Percentiles rank a stretch among this genome's conserved stretches.
phyloP scores from a whole-genome alignment of 2,797 vertebrate genomes.

The Diplodus sargus region DNA sequence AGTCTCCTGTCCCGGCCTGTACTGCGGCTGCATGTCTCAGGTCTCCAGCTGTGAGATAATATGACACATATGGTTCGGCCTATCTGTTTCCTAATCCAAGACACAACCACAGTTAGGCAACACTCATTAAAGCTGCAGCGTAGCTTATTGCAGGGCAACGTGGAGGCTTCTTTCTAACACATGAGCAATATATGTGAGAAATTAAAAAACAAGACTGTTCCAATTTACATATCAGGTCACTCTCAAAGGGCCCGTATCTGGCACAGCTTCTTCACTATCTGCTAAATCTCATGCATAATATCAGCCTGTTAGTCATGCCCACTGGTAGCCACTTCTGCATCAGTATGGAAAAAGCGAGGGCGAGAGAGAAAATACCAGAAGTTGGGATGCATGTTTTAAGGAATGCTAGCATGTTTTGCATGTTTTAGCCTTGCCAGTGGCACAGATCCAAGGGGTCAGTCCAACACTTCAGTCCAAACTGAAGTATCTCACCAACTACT shows the following conservation, averaged over 20 bases:
- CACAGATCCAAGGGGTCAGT: background rate
- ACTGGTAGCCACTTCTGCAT: conserved; percentile 18
- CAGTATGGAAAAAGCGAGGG: background rate
- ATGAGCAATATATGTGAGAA: conserved; percentile 6
- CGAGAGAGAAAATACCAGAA: conserved; percentile 10
- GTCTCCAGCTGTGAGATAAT: conserved; percentile 6
- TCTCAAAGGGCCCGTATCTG: conserved; percentile 20
- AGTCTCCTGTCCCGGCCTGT: conserved; percentile 10
- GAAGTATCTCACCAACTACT: background rate
- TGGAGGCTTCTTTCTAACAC: conserved; percentile 7
- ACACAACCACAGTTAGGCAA: background rate
- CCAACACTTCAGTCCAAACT: background rate
- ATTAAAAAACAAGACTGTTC: background rate
- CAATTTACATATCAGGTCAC: conserved; percentile 13
- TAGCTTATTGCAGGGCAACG: background rate
- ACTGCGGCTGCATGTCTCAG: conserved; percentile 9
- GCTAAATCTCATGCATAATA: conserved; percentile 31
- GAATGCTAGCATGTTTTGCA: no score
- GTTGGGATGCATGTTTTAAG: background rate
- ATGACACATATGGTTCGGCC: background rate
- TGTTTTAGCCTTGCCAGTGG: no score
- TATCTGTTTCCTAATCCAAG: conserved; percentile 6
- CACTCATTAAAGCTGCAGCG: background rate
- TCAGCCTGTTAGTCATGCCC: conserved; percentile 43
- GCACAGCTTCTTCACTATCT: conserved; percentile 20